Base-by-base conservation (phyloP, 1,140 invertebrate species). In the Heliconius congener region DNA sequence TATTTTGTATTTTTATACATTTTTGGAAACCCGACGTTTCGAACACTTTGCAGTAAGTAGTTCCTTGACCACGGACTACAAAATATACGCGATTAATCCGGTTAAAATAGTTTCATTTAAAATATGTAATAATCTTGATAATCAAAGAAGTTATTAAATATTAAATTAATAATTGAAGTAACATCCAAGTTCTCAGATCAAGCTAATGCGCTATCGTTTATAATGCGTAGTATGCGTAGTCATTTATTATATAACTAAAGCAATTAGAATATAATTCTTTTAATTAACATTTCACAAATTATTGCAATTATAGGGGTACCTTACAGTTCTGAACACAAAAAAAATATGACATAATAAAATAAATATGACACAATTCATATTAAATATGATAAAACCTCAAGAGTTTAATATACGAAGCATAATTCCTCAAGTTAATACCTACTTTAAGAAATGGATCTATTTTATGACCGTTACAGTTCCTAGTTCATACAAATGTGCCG, bases 231-330 rank as follows among this genome's bases (percentile, higher is more conserved):
- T 60, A 23, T 60, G 55, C 18, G 18, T n/a, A 55, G 52, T 55
- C 52, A 19, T 55, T n/a, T 60, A 60, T n/a, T 60, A 60, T 23
- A 8, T 60, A 60, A 60, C n/a, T 60, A 60, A 60, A 60, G n/a
- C n/a, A 60, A 60, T 60, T 60, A 23, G 19, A 60, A 60, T 60
- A 23, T 3, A 60, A 60, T 13, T 60, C 8, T 60, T 60, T 60
- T 23, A 60, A 60, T 60, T 60, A 23, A 60, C 55, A 23, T 60
- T 11, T 60, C 3, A 60, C 55, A 60, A 23, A 60, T 60, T n/a
- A 60, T 23, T 60, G 19, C 8, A n/a, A 60, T n/a, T 23, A 2
- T 23, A 52, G 50, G 13, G 42, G 13, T 46, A 16, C 42, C 42
- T 46, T 0, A 46, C 42, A 46, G 55, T 13, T 60, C 9, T 23